Conservation (phyloP, 2,888 invertebrate species). For the Drosophila meridiana region DNA sequence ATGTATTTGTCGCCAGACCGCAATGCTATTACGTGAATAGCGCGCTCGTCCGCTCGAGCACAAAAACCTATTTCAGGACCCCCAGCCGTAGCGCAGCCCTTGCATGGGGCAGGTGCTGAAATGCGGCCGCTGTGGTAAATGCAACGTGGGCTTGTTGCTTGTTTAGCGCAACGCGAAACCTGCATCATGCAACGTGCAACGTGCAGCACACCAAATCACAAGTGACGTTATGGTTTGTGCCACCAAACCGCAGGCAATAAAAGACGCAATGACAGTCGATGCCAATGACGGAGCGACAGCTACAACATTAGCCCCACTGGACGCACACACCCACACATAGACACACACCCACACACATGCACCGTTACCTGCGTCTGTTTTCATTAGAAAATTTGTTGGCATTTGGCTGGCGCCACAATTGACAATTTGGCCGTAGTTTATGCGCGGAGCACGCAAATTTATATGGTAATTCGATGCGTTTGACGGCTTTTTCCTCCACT, state of each 20-base stretch:
- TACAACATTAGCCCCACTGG: conserved; percentile 56
- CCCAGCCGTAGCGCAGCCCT: conserved; percentile 12
- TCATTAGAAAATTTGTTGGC: conserved; percentile 76
- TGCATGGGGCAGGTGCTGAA: conserved; percentile 58
- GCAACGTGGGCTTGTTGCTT: conserved; percentile 35
- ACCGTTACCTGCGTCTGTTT: conserved; percentile 50
- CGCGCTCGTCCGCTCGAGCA: conserved; percentile 45
- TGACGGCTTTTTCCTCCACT: conserved; percentile 40
- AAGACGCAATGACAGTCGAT: conserved; percentile 73
- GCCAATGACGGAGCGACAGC: conserved; percentile 28
- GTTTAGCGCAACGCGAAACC: conserved; percentile 35
- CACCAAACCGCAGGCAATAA: conserved; percentile 79
- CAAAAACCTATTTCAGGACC: conserved; percentile 40
- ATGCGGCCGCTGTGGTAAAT: conserved; percentile 57
- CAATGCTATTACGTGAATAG: conserved; percentile 77
- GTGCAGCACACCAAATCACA: conserved; percentile 66
- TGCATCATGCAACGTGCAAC: conserved; percentile 10
- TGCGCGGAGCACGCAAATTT: conserved; percentile 73
- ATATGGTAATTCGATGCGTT: conserved; percentile 70
- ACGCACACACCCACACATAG: background rate
- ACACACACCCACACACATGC: conserved; percentile 2
- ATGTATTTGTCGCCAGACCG: conserved; percentile 61
- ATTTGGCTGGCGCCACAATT: conserved; percentile 67
- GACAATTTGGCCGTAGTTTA: conserved; percentile 78
- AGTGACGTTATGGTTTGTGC: conserved; percentile 78